phyloP scores from a whole-genome alignment of 2,888 invertebrate genomes.

The Apodemia zela region DNA sequence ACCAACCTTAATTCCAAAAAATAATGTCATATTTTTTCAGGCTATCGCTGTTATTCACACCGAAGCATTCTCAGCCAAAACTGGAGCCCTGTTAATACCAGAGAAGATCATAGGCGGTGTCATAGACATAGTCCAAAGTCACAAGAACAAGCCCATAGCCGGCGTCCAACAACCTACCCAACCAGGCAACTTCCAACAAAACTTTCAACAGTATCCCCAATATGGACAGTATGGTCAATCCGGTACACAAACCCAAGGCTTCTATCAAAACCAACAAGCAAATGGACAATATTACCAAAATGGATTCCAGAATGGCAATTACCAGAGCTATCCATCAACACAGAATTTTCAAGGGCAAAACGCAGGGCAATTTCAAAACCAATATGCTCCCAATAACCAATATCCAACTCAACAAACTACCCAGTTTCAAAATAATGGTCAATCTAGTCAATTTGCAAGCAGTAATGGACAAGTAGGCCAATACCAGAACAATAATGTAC shows the following conservation, averaged over 20 bases:
- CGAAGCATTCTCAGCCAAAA: constrained; percentile 35
- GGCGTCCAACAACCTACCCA: constrained; percentile 29
- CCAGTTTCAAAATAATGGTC: constrained; percentile 26
- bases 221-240: constrained; percentile 30
- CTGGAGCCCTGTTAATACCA: constrained; percentile 57
- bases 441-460: constrained; percentile 21
- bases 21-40: neutral
- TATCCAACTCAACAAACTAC: constrained; percentile 21
- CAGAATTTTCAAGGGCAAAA: constrained; percentile 29
- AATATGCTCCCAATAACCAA: constrained; percentile 31
- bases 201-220: constrained; percentile 44
- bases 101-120: constrained; percentile 71
- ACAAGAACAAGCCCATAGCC: constrained; percentile 58
- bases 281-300: constrained; percentile 17
- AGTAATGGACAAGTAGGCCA: constrained; percentile 25
- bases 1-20: neutral
- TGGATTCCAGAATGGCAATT: constrained; percentile 18
- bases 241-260: constrained; percentile 9
- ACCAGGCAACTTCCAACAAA: constrained; percentile 27
- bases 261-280: constrained; percentile 8
- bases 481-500: constrained; percentile 8
- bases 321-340: constrained; percentile 18
- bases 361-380: constrained; percentile 34
- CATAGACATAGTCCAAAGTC: constrained; percentile 66
- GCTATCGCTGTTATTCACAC: constrained; percentile 19